Evolutionary conservation across 2,888 invertebrate genomes (phyloP), one percentile per base, ranked within the genome.

Genomic region (Hypsopygia costalis): DNA sequence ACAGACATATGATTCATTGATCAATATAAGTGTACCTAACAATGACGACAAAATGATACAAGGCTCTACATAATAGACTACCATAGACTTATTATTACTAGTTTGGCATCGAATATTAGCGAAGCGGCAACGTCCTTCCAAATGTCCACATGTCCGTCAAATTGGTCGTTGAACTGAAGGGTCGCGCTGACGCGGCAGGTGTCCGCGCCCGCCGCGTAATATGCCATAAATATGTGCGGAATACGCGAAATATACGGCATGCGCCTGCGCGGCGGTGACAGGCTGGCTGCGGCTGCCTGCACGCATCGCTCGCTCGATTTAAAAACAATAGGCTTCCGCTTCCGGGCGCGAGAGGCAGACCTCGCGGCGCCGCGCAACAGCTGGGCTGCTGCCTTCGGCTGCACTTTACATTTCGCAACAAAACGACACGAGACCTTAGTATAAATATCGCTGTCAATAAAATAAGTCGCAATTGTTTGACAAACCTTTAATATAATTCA

Each of bases 271-370:
- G 3, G 39, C 35, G 53, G 51, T 43, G 53, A 47, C 58, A 44
- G 49, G 44, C 41, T 27, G 45, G 36, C 25, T 16, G 36, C 44
- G 30, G 37, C 34, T 30, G 42, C 34, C n/a, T 27, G 43, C 44
- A 47, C 41, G 44, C 49, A 39, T 37, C 43, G 44, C 49, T 42
- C 47, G 41, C 46, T 49, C 43, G 53, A 63, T 58, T 64, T 68
- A 48, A 65, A 69, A 66, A 71, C 71, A 71, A 71, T 71, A 59
- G 64, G 55, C 65, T 67, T 69, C 69, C 70, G 70, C 62, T 71
- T 67, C 70, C 60, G 60, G 59, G 46, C 52, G 45, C 39, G 37
- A 31, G 44, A 28, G 31, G 62, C 70, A 71, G 70, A 68, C 71
- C 61, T 41, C 44, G 60, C 58, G 71, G 62, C 67, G 72, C 68